Conservation (phyloP, 2,888 invertebrate species). For the Cerceris rybyensis region DNA sequence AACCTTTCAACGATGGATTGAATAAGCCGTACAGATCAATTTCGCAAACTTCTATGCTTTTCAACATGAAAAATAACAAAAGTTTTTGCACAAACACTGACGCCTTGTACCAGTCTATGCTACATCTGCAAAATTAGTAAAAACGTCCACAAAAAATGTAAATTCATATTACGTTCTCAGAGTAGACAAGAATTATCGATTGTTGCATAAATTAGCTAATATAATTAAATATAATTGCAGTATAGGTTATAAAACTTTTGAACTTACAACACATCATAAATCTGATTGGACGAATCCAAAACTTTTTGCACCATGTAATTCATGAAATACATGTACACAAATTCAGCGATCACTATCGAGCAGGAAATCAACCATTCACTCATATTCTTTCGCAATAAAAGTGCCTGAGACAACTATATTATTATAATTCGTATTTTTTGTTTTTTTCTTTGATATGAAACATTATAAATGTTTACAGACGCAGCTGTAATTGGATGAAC, state of each 20-base stretch:
- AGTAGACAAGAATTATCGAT: too few relatives aligned
- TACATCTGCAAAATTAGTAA: constrained; percentile 1
- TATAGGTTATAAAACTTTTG: too few relatives aligned
- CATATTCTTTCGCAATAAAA: background rate
- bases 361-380: background rate
- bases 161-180: too few relatives aligned
- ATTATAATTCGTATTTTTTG: background rate
- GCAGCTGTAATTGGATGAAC: too few relatives aligned
- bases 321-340: constrained; percentile 3
- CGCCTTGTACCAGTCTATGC: constrained; percentile 2
- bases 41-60: background rate
- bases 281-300: background rate
- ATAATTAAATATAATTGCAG: too few relatives aligned
- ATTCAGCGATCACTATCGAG: background rate
- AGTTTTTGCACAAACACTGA: background rate
- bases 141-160: background rate
- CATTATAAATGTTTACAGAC: too few relatives aligned
- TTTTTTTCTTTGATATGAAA: background rate
- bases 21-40: background rate
- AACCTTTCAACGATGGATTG: constrained; percentile 5
- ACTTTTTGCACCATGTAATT: background rate
- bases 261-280: too few relatives aligned
- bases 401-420: background rate
- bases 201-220: too few relatives aligned
- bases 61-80: constrained; percentile 1